Evolutionary conservation across 2,113 vertebrate species (phyloP), one percentile per base, ranked within the genome.

Genomic region (Gasterosteus nipponicus): DNA sequence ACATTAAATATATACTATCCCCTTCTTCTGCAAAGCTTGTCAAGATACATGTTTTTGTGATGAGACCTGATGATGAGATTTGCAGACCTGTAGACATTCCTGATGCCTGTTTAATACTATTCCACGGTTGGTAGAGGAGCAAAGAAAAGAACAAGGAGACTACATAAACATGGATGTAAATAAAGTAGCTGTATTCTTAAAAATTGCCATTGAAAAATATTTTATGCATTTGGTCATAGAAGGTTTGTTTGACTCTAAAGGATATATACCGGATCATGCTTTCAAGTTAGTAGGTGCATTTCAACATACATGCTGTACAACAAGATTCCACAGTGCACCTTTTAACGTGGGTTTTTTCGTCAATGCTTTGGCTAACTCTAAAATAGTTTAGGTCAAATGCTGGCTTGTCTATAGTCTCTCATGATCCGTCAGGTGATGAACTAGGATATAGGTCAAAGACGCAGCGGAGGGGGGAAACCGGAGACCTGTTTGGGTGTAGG

Each of bases 401-500:
- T n/a, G 16, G 1, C 62, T 44, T 2, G 46, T 44, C 35, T 15
- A 4, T 12, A 19, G n/a, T 57, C 44, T 70, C 26, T 57, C 22
- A 12, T 77, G 65, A 51, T 67, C 53, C 41, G 2, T 49, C 16
- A 81, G 80, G 69, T 78, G 56, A 64, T 73, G 29, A 67, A 61
- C 11, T 57, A 51, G 49, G 77, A 44, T 57, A 46, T 33, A 22
- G 54, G 35, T 69, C 47, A 29, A 69, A 79, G 63, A 33, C 70
- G 67, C 49, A 42, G 64, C 26, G 1, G n/a, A 66, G 53, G 51
- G 54, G 47, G 68, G 80, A 72, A 83, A 69, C 22, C 16, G 0
- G 62, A 71, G 75, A 73, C 72, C 29, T 82, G 63, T 74, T 83
- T 84, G 75, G 62, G 26, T 78, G 71, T 47, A 19, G 35, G 0